A percentile compares a stretch with the other conserved stretches of the same genome.
These are phyloP conservation scores for Pycnonotus jocosus DNA, from an alignment of 2,113 vertebrate genomes.

Conservation along the genomic window DNA sequence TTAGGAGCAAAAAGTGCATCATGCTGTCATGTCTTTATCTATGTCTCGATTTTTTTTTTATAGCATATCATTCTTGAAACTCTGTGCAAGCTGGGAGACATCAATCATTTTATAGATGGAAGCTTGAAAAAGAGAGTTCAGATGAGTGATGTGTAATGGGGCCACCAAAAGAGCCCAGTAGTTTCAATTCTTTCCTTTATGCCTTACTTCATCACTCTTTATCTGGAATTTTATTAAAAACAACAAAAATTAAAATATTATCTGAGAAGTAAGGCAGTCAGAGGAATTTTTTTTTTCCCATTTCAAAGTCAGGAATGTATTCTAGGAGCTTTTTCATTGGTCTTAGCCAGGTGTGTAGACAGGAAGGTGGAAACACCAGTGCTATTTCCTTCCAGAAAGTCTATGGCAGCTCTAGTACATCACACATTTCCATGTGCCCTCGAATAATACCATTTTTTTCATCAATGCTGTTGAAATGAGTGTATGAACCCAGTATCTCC, in stretches of 20 bases:
- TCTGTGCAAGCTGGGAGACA: neutral
- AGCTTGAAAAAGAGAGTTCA: neutral
- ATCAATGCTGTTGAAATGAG: neutral
- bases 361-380: neutral
- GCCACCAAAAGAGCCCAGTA: neutral
- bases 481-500: neutral
- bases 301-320: neutral
- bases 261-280: neutral
- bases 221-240: neutral
- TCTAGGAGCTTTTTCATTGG: neutral
- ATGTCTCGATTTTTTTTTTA: neutral
- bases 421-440: neutral
- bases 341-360: neutral
- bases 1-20: neutral
- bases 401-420: accelerated
- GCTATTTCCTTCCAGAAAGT: neutral
- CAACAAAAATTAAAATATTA: neutral
- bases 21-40: neutral
- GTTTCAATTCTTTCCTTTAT: neutral
- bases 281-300: neutral
- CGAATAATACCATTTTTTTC: neutral
- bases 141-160: neutral
- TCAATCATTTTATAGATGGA: neutral
- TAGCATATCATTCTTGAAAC: neutral
- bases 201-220: neutral